These are phyloP conservation scores for Ischnura elegans DNA, from an alignment of 2,888 invertebrate genomes.

Conservation along the genomic window DNA sequence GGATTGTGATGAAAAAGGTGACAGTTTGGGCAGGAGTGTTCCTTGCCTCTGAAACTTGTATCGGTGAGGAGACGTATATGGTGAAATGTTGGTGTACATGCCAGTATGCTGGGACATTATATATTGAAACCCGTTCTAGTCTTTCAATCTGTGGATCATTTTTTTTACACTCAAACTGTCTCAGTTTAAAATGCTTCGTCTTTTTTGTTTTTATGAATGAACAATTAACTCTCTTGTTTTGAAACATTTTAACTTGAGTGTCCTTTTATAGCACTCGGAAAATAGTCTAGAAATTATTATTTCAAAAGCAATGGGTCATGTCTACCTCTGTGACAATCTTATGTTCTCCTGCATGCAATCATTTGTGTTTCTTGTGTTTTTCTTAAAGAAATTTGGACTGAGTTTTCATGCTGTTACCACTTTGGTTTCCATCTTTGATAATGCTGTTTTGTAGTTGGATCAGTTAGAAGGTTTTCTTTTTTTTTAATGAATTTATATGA, in stretches of 20 bases:
- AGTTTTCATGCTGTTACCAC: constrained; percentile 66
- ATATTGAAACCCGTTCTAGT: constrained; percentile 65
- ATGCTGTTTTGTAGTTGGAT: constrained; percentile 64
- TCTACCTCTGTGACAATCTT: constrained; percentile 67
- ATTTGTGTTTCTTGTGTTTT: constrained; percentile 61
- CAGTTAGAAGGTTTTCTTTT: constrained; percentile 64
- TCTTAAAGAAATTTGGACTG: constrained; percentile 63
- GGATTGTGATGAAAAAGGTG: constrained; percentile 31
- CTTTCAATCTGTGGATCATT: constrained; percentile 66
- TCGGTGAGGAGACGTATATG: constrained; percentile 21
- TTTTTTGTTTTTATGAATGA: constrained; percentile 63
- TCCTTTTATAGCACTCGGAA: constrained; percentile 51
- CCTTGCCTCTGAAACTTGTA: constrained; percentile 42
- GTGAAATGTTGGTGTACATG: constrained; percentile 64
- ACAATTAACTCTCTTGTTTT: constrained; percentile 65
- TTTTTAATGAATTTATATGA: constrained; percentile 67
- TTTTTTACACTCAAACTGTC: constrained; percentile 62
- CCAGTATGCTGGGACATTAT: constrained; percentile 60
- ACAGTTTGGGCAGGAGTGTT: constrained; percentile 2
- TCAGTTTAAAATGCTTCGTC: constrained; percentile 52
- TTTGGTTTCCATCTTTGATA: constrained; percentile 63
- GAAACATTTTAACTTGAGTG: constrained; percentile 61
- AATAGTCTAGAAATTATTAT: constrained; percentile 55
- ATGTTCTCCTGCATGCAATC: constrained; percentile 65
- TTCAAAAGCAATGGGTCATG: constrained; percentile 62